Evolutionary conservation across 2,113 vertebrate genomes (phyloP).

Genomic region (Notarius lentiginosus): DNA sequence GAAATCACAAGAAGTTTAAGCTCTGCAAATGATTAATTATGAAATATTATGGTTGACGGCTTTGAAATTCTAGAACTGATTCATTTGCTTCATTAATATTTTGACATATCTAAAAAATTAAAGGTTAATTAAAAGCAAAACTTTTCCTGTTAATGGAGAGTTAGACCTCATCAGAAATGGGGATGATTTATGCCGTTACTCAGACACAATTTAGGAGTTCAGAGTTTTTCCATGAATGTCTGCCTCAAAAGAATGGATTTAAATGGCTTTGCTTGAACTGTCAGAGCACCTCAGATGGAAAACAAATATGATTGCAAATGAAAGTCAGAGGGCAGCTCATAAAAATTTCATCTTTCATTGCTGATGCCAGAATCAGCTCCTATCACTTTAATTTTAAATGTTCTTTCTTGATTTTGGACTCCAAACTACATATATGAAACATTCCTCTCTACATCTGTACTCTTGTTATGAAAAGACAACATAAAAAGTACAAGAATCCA

Average conservation of each 20-base stretch:
- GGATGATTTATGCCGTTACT: background rate
- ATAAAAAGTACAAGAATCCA: background rate
- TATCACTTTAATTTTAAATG: conserved; percentile 12
- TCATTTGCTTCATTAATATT: background rate
- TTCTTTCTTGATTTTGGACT: conserved; percentile 12
- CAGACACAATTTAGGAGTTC: background rate
- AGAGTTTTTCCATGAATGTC: conserved; percentile 6
- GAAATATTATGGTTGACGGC: background rate
- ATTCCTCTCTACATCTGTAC: background rate
- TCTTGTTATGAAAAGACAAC: background rate
- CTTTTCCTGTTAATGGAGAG: background rate
- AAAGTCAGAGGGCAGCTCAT: conserved; percentile 35
- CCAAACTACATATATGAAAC: background rate
- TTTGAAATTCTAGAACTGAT: background rate
- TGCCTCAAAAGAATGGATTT: background rate
- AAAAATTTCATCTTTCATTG: conserved; percentile 35
- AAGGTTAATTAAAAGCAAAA: conserved; percentile 16
- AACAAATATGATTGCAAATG: conserved; percentile 40
- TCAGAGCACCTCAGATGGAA: conserved; percentile 18
- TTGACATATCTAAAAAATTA: background rate
- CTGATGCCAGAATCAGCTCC: conserved; percentile 22
- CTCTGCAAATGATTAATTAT: background rate
- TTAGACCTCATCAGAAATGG: conserved; percentile 1
- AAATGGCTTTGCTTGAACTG: conserved; percentile 12
- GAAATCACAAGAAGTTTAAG: background rate